phyloP scores from a whole-genome alignment of 2,888 invertebrate species.

The Meiosimyza platycephala region DNA sequence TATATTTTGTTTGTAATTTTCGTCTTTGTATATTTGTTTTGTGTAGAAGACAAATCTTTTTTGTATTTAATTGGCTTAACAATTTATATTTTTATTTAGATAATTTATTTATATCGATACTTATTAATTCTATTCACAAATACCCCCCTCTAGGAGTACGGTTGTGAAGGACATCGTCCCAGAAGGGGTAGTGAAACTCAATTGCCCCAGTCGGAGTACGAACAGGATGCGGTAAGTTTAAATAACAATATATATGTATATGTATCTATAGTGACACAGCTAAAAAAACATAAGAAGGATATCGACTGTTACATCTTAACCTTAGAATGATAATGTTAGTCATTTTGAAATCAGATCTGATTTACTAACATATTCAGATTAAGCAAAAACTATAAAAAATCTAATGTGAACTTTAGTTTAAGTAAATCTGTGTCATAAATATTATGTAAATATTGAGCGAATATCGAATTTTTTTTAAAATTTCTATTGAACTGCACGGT shows the following conservation, averaged over 20 bases:
- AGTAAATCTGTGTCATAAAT: too few species aligned
- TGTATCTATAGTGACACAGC: background rate
- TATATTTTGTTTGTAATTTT: slow-evolving; percentile 5
- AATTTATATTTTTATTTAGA: slow-evolving; percentile 10
- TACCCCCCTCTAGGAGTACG: slow-evolving; percentile 62
- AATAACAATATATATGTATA: background rate
- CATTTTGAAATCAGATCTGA: too few species aligned
- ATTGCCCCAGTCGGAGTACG: slow-evolving; percentile 65
- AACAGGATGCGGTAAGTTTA: slow-evolving; percentile 67
- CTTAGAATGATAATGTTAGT: too few species aligned
- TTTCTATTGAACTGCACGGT: too few species aligned
- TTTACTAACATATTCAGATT: too few species aligned
- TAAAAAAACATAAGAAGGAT: background rate
- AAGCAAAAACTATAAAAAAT: too few species aligned
- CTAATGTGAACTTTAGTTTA: too few species aligned
- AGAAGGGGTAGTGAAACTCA: slow-evolving; percentile 68
- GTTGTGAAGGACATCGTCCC: slow-evolving; percentile 67
- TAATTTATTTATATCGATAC: background rate
- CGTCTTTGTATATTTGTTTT: slow-evolving; percentile 11
- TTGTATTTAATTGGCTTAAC: slow-evolving; percentile 14
- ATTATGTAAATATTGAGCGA: too few species aligned
- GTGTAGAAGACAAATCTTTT: slow-evolving; percentile 10
- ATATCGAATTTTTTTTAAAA: too few species aligned
- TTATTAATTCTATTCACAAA: slow-evolving; percentile 13
- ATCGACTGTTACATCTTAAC: too few species aligned